Base-by-base conservation (phyloP, 2,113 vertebrate genomes). In the Maccullochella peelii region DNA sequence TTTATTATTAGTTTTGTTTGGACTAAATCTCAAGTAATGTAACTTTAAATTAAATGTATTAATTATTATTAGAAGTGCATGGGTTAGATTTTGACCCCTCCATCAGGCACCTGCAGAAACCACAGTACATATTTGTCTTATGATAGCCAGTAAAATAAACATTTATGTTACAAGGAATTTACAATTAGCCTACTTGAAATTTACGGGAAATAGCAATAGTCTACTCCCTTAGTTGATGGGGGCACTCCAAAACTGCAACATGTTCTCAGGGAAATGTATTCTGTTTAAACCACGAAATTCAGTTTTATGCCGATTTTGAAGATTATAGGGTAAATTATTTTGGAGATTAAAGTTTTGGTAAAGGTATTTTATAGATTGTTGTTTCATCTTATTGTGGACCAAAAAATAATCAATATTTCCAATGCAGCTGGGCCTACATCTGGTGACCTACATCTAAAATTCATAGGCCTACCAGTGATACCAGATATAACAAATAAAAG, bases 111-210 rank as follows among this genome's bases (percentile, higher is more conserved):
- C 77, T 57, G 18, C 49, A 30, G 59, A 62, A 74, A 33, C 55
- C 58, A 79, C 49, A 42, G 47, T 7, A 44, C 2, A 50, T 52
- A 44, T 83, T 74, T 79, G 58, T 49, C 47, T 74, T 50, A 38
- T 62, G 62, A 63, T 85, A 50, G 23, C 55, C 21, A 59, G 6
- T 12, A 57, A 58, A 83, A 83, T 65, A 65, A 78, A 79, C 38
- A 74, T 73, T 68, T 12, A 40, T 47, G 33, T 68, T 23, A 73
- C 16, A 25, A 47, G 23, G 55, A 73, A 52, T 30, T 77, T 65
- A 16, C 5, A 58, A 36, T 68, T 36, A 62, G 16, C 0, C 2
- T 42, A 27, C 4, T 72, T 47, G 27, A 65, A 21, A 73, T 66
- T 21, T 27, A 25, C 11, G 4, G 6, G 1, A 66, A 36, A 49